A percentile compares a stretch with the other conserved stretches of the same genome.
Evolutionary conservation across 2,797 vertebrate genomes (phyloP).

Genomic region (Molossus molossus): DNA sequence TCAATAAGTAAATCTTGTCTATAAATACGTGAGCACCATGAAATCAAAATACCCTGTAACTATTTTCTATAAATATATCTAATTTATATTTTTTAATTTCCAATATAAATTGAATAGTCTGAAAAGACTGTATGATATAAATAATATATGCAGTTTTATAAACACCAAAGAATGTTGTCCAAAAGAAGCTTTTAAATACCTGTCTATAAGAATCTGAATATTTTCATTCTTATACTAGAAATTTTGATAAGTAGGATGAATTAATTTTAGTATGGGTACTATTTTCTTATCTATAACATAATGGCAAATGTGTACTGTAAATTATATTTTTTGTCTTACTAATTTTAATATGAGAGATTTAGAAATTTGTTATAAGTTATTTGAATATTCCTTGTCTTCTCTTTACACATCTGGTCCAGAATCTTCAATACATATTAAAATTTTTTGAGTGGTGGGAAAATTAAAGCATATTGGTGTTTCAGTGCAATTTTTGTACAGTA

Average conservation of each 20-base stretch:
- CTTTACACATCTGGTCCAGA: constrained; percentile 73
- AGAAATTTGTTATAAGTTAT: constrained; percentile 76
- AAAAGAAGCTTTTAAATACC: constrained; percentile 69
- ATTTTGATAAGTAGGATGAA: constrained; percentile 72
- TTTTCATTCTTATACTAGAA: constrained; percentile 75
- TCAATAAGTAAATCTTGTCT: constrained; percentile 61
- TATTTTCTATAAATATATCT: constrained; percentile 37
- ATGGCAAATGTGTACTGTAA: constrained; percentile 66
- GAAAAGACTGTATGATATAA: constrained; percentile 64
- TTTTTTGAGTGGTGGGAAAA: constrained; percentile 70
- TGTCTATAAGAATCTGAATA: constrained; percentile 72
- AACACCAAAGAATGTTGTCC: constrained; percentile 76
- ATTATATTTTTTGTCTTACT: constrained; percentile 75
- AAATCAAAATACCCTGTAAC: constrained; percentile 63
- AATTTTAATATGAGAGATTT: constrained; percentile 73
- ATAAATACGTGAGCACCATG: constrained; percentile 33
- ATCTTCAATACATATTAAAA: constrained; percentile 77
- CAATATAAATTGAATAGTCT: constrained; percentile 62
- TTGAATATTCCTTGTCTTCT: constrained; percentile 75
- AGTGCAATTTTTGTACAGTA: constrained; percentile 60
- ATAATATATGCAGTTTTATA: constrained; percentile 63
- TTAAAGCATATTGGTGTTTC: constrained; percentile 66
- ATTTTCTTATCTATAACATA: constrained; percentile 76
- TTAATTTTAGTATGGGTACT: constrained; percentile 67
- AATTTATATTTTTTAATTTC: constrained; percentile 72